phyloP scores from a whole-genome alignment of 2,888 invertebrate genomes.

The Meghimatium bilineatum region DNA sequence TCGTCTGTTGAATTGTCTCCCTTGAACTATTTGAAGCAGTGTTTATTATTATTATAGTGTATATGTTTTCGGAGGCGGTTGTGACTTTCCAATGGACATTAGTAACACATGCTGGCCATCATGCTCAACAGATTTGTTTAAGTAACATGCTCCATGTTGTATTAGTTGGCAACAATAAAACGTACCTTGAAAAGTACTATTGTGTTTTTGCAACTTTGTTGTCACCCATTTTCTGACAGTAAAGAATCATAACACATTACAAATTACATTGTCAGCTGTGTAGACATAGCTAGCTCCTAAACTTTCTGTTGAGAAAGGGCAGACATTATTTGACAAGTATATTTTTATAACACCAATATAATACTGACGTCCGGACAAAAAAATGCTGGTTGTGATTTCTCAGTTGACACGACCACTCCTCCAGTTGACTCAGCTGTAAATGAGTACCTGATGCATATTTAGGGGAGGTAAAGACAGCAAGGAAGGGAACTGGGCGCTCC shows the following conservation, averaged over 20 bases:
- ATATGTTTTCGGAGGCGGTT: background rate
- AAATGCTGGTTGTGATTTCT: no score
- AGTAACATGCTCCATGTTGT: background rate
- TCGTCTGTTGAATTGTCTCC: background rate
- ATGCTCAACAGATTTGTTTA: background rate
- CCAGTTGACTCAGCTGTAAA: no score
- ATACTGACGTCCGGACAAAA: no score
- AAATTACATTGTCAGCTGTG: background rate
- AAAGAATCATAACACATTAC: background rate
- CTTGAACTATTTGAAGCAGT: background rate
- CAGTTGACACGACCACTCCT: no score
- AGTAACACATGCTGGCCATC: background rate
- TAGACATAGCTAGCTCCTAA: no score
- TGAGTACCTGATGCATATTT: no score
- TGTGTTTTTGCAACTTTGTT: constrained; percentile 4
- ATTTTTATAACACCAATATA: no score
- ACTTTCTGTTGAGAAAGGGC: no score
- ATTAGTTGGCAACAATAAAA: background rate
- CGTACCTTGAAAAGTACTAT: background rate
- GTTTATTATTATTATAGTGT: background rate
- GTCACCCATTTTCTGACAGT: constrained; percentile 1
- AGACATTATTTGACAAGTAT: no score
- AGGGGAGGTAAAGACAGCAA: no score
- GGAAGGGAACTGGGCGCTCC: no score
- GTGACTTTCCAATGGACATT: background rate